phyloP scores from a whole-genome alignment of 1,140 invertebrate genomes.

The Ganaspis sp. region DNA sequence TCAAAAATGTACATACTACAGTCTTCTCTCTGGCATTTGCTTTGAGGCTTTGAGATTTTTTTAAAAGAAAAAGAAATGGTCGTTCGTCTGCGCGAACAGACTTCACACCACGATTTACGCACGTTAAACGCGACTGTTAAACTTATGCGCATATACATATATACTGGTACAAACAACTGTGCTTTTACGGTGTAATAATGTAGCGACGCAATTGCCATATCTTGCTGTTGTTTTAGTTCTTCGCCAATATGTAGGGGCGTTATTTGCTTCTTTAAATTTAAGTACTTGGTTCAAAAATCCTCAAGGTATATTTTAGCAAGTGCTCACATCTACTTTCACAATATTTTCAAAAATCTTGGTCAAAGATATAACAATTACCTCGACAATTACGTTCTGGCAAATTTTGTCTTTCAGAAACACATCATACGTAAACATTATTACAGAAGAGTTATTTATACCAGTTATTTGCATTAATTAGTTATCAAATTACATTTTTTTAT shows the following conservation, averaged over 20 bases:
- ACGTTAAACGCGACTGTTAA: constrained; percentile 39
- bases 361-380: too few species aligned
- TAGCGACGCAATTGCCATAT: constrained; percentile 4
- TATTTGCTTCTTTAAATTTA: constrained; percentile 8
- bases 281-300: neutral
- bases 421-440: too few species aligned
- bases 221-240: constrained; percentile 5
- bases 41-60: neutral
- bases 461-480: too few species aligned
- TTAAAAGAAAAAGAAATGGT: constrained; percentile 59
- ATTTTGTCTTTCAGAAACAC: too few species aligned
- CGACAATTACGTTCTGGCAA: too few species aligned
- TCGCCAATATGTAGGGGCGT: neutral
- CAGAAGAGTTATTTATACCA: too few species aligned
- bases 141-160: neutral
- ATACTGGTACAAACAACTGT: constrained; percentile 1
- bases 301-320: neutral
- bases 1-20: neutral
- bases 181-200: neutral
- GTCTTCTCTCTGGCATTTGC: neutral
- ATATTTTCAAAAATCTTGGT: too few species aligned
- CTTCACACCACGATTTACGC: constrained; percentile 52
- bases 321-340: neutral
- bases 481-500: too few species aligned
- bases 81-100: constrained; percentile 1